phyloP scores from a whole-genome alignment of 2,888 invertebrate genomes.

The Trichogramma dendrolimi region DNA sequence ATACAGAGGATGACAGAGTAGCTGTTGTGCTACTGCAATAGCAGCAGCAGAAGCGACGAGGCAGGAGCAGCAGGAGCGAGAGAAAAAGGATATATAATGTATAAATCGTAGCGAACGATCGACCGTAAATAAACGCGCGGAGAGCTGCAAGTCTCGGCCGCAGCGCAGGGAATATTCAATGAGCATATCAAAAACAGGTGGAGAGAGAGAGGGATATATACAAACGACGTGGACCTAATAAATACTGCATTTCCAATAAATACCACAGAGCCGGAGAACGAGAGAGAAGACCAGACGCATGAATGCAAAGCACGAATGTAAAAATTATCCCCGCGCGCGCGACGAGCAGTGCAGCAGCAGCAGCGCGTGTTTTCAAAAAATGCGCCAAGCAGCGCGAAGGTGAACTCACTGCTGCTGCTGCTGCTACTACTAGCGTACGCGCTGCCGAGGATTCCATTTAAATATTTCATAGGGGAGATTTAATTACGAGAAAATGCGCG shows the following conservation, averaged over 20 bases:
- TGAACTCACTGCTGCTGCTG: too few species aligned
- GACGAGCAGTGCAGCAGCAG: too few species aligned
- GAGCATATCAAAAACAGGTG: constrained; percentile 29
- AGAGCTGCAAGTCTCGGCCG: too few species aligned
- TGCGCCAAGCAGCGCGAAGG: too few species aligned
- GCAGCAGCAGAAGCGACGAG: constrained; percentile 15
- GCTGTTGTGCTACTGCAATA: too few species aligned
- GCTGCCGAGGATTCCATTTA: too few species aligned
- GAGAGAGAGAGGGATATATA: constrained; percentile 21
- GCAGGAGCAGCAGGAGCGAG: constrained; percentile 23
- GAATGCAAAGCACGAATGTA: constrained; percentile 36
- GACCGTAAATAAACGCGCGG: constrained; percentile 43
- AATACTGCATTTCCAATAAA: constrained; percentile 44
- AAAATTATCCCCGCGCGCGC: too few species aligned
- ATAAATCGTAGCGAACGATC: constrained; percentile 42
- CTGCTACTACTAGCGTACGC: too few species aligned
- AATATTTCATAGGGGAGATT: constrained; percentile 8
- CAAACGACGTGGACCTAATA: constrained; percentile 27
- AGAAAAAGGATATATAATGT: constrained; percentile 34
- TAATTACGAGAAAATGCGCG: constrained; percentile 19
- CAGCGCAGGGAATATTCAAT: constrained; percentile 43
- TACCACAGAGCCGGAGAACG: constrained; percentile 33
- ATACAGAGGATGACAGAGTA: too few species aligned
- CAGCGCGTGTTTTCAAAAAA: too few species aligned
- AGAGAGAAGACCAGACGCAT: constrained; percentile 38